Percentiles rank a stretch among this genome's conserved stretches.
phyloP scores from a whole-genome alignment of 2,797 vertebrate genomes.

The Intellagama lesueurii region DNA sequence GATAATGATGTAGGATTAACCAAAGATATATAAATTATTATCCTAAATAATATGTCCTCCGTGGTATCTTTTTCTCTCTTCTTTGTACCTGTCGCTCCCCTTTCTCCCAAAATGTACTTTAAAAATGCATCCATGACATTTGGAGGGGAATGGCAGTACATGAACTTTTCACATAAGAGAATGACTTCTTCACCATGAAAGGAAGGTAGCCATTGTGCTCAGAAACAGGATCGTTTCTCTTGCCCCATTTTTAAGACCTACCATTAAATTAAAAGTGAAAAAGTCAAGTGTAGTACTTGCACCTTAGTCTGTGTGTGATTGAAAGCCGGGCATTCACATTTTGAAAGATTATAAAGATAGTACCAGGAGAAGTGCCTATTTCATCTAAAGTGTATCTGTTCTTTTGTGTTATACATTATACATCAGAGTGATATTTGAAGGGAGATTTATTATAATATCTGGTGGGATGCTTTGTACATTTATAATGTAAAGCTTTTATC shows the following conservation, averaged over 20 bases:
- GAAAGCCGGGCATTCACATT: conserved; percentile 45
- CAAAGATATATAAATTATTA: conserved; percentile 47
- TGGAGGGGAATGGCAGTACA: conserved; percentile 62
- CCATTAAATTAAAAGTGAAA: conserved; percentile 54
- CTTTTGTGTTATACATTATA: conserved; percentile 76
- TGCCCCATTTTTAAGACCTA: conserved; percentile 33
- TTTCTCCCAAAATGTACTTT: conserved; percentile 29
- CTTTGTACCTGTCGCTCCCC: conserved; percentile 57
- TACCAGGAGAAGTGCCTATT: conserved; percentile 58
- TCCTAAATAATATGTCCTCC: conserved; percentile 28
- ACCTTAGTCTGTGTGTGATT: conserved; percentile 53
- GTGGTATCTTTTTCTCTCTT: conserved; percentile 44
- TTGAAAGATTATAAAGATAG: conserved; percentile 60
- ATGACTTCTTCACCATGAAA: conserved; percentile 59
- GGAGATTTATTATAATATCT: conserved; percentile 74
- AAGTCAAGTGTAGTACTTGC: conserved; percentile 52
- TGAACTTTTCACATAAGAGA: conserved; percentile 67
- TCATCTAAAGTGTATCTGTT: conserved; percentile 66
- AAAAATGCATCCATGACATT: conserved; percentile 58
- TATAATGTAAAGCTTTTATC: conserved; percentile 78
- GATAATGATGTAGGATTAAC: neutral
- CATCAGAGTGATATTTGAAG: conserved; percentile 76
- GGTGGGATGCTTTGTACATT: conserved; percentile 76
- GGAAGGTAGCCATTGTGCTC: conserved; percentile 51
- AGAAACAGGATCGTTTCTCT: conserved; percentile 43